phyloP scores from a whole-genome alignment of 2,797 vertebrate genomes.

The Macropus fuliginosus region DNA sequence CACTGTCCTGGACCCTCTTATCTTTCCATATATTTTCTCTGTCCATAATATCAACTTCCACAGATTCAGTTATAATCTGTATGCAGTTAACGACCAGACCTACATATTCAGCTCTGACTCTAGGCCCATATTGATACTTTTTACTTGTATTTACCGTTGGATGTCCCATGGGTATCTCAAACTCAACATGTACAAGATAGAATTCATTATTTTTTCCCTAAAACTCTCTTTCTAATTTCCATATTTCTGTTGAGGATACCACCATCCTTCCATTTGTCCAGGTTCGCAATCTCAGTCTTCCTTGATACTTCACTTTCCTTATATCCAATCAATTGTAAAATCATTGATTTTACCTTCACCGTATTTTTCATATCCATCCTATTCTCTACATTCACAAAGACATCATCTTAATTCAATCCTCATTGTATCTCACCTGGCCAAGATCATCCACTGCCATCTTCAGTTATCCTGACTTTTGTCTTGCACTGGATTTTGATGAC shows the following conservation, averaged over 20 bases:
- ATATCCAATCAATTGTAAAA: neutral
- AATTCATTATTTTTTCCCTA: too few species aligned
- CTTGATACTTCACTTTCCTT: neutral
- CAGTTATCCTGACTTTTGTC: neutral
- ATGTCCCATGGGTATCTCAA: neutral
- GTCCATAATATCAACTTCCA: neutral
- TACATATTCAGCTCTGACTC: neutral
- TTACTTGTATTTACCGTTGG: neutral
- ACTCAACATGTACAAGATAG: too few species aligned
- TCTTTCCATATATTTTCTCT: neutral
- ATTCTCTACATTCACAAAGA: neutral
- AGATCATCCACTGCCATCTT: neutral
- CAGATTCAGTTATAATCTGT: neutral
- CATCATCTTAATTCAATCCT: neutral
- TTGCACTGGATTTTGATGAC: too few species aligned
- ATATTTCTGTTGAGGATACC: too few species aligned
- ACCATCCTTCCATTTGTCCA: too few species aligned
- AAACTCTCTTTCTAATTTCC: too few species aligned
- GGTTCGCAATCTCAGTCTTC: too few species aligned
- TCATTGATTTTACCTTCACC: neutral
- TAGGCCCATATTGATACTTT: neutral
- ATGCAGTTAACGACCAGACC: neutral
- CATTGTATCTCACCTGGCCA: too few species aligned
- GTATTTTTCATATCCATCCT: neutral
- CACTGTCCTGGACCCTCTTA: neutral